Conservation (phyloP, 2,888 invertebrate genomes). For the Apamea anceps region DNA sequence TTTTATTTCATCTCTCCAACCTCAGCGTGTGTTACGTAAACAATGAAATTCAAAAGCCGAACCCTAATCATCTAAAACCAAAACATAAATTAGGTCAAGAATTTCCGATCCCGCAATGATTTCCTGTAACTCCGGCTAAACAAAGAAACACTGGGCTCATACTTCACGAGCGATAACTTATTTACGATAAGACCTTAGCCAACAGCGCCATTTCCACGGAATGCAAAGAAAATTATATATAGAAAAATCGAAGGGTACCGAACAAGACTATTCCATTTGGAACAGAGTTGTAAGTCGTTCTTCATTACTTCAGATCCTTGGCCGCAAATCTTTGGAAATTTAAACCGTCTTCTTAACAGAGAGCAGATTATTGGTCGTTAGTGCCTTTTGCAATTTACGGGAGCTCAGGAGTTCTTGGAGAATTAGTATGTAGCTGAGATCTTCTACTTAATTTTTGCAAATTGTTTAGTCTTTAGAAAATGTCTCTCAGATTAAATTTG, state of each 20-base stretch:
- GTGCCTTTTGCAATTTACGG: conserved; percentile 25
- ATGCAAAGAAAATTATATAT: conserved; percentile 62
- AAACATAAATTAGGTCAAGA: conserved; percentile 56
- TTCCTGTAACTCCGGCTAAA: conserved; percentile 44
- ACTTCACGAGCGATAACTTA: conserved; percentile 58
- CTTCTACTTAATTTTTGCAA: background rate
- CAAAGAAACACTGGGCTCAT: conserved; percentile 50
- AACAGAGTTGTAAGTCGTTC: conserved; percentile 67
- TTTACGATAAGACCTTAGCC: conserved; percentile 50
- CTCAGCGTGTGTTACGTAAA: conserved; percentile 27
- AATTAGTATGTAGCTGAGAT: conserved; percentile 10
- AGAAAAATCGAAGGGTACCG: conserved; percentile 63
- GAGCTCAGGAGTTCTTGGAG: conserved; percentile 34
- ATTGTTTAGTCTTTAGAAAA: background rate
- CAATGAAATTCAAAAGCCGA: conserved; percentile 42
- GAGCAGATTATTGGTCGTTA: conserved; percentile 48
- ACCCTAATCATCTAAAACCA: conserved; percentile 41
- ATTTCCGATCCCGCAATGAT: conserved; percentile 56
- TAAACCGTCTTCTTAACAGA: conserved; percentile 55
- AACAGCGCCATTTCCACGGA: conserved; percentile 39
- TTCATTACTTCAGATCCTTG: conserved; percentile 68
- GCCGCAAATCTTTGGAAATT: conserved; percentile 57
- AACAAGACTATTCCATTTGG: conserved; percentile 78
- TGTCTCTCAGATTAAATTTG: background rate
- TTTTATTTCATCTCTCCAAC: conserved; percentile 6